Evolutionary conservation across 2,888 invertebrate genomes (phyloP).

Genomic region (Callosobruchus maculatus): DNA sequence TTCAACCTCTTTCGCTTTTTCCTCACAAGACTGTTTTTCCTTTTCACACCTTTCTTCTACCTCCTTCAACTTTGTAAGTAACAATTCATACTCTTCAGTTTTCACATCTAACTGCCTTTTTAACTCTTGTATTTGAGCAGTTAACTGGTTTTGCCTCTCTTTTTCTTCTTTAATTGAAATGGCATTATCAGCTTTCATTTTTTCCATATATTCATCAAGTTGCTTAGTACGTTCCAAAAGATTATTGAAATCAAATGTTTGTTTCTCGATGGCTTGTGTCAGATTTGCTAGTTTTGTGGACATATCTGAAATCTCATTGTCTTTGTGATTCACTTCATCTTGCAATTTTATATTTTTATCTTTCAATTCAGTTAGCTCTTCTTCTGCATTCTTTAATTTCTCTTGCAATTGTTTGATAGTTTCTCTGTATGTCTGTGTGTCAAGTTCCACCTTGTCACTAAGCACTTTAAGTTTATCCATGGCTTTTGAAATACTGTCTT

Average conservation of each 20-base stretch:
- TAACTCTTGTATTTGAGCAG: constrained; percentile 16
- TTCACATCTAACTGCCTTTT: constrained; percentile 14
- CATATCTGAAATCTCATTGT: background rate
- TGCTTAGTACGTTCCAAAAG: constrained; percentile 19
- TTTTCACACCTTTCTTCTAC: background rate
- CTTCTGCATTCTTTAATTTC: constrained; percentile 1
- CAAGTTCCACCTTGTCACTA: constrained; percentile 1
- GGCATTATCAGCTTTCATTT: constrained; percentile 12
- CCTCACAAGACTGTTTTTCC: constrained; percentile 5
- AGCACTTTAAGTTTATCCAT: constrained; percentile 6
- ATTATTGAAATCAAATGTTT: constrained; percentile 22
- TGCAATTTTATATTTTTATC: constrained; percentile 7
- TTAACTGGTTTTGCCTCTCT: constrained; percentile 17
- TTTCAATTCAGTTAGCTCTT: background rate
- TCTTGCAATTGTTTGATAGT: background rate
- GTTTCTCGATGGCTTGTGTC: constrained; percentile 15
- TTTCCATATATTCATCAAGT: constrained; percentile 11
- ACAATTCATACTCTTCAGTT: constrained; percentile 6
- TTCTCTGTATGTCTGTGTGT: constrained; percentile 2
- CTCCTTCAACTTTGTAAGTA: constrained; percentile 1
- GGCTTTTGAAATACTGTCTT: constrained; percentile 2
- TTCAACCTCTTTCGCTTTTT: constrained; percentile 6
- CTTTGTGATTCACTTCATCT: background rate
- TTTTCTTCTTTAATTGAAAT: constrained; percentile 22
- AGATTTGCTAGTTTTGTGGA: constrained; percentile 6